phyloP scores from a whole-genome alignment of 2,113 vertebrate genomes.

The Percina caprodes region DNA sequence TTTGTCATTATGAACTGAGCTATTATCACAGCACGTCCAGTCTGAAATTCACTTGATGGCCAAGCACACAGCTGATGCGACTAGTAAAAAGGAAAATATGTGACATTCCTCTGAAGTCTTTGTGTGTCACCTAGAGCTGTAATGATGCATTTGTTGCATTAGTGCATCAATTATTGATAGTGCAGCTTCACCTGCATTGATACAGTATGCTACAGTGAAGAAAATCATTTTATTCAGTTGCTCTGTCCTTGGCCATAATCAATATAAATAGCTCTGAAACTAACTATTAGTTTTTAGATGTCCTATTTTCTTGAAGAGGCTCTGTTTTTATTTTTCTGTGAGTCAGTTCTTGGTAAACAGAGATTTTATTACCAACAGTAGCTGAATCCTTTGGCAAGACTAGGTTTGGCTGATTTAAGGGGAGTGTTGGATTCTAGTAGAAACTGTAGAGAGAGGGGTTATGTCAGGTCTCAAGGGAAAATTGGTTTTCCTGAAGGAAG shows the following conservation, averaged over 20 bases:
- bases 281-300: neutral
- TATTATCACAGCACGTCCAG: too few species aligned
- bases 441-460: neutral
- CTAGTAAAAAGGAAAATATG: neutral
- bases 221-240: neutral
- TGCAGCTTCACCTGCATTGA: constrained; percentile 17
- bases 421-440: constrained; percentile 3
- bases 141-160: constrained; percentile 19
- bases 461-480: neutral
- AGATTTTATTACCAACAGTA: neutral
- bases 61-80: too few species aligned
- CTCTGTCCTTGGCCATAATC: neutral
- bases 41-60: too few species aligned
- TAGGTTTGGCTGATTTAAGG: constrained; percentile 8
- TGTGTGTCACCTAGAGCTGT: neutral
- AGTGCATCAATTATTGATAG: constrained; percentile 36
- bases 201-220: neutral
- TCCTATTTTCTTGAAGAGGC: neutral
- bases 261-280: neutral
- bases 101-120: constrained; percentile 9
- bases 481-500: neutral
- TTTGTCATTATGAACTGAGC: too few species aligned
- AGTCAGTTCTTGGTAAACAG: neutral
- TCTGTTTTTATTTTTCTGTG: neutral
- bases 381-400: neutral